Evolutionary conservation across 1,140 invertebrate genomes (phyloP).

Genomic region (Cyphomyrmex costatus): DNA sequence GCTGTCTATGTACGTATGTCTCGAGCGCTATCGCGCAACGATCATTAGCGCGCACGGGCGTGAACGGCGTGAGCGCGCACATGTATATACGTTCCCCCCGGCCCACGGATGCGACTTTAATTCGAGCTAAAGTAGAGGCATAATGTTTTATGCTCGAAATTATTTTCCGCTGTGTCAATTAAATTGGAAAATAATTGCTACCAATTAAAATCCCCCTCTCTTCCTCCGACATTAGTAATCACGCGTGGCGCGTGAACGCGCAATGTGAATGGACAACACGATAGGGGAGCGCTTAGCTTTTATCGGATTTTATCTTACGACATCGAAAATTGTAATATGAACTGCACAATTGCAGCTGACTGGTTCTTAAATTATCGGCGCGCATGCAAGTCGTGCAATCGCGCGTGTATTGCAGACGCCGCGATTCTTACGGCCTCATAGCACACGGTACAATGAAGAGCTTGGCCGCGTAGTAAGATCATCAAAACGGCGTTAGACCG

Average conservation of each 20-base stretch:
- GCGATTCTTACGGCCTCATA: conserved; percentile 9
- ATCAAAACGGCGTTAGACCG: conserved; percentile 49
- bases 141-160: conserved; percentile 51
- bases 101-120: conserved; percentile 56
- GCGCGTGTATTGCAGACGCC: conserved; percentile 3
- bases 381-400: conserved; percentile 19
- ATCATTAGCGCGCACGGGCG: conserved; percentile 70
- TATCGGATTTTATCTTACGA: conserved; percentile 14
- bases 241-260: neutral
- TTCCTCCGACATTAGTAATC: neutral
- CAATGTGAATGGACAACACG: neutral
- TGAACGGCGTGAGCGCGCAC: conserved; percentile 43
- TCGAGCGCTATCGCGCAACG: conserved; percentile 66
- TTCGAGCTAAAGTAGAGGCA: conserved; percentile 21
- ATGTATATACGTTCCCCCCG: conserved; percentile 47
- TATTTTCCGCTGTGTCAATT: conserved; percentile 70
- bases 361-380: conserved; percentile 24
- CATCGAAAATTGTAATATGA: conserved; percentile 36
- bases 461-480: conserved; percentile 23
- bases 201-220: conserved; percentile 62
- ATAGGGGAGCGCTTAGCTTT: conserved; percentile 3
- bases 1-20: conserved; percentile 65
- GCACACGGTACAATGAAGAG: conserved; percentile 26
- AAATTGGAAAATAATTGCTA: conserved; percentile 66
- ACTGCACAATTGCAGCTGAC: conserved; percentile 26